A percentile compares a stretch with the other conserved stretches of the same genome.
phyloP scores from a whole-genome alignment of 2,797 vertebrate species.

The Percopsis omiscomaycus region DNA sequence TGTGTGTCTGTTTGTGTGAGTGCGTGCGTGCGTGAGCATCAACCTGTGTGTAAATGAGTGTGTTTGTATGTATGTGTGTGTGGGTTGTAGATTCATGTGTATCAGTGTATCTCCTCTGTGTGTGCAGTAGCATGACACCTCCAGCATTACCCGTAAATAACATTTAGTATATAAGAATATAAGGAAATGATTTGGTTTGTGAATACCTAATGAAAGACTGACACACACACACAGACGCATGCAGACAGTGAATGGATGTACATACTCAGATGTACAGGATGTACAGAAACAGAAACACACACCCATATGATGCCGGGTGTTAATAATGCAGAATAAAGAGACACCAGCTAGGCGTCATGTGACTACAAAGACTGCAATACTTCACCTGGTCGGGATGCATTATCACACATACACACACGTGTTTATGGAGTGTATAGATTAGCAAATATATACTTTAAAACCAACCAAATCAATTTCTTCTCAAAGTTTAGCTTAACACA shows the following conservation, averaged over 20 bases:
- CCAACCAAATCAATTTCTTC: constrained; percentile 7
- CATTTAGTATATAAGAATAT: too few relatives aligned
- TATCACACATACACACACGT: not conserved
- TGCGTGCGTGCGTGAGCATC: not conserved
- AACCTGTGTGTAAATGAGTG: not conserved
- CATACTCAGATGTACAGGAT: too few relatives aligned
- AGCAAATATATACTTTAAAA: too few relatives aligned
- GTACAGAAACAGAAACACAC: not conserved
- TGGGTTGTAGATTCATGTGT: not conserved
- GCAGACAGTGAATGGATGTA: too few relatives aligned
- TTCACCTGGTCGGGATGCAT: too few relatives aligned
- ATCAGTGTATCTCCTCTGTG: not conserved
- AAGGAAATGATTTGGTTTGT: too few relatives aligned
- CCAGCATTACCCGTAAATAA: too few relatives aligned
- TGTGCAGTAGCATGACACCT: not conserved
- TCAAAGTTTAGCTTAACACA: not conserved
- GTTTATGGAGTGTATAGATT: too few relatives aligned
- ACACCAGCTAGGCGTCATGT: too few relatives aligned
- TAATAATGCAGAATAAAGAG: not conserved
- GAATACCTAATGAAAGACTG: not conserved
- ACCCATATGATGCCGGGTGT: not conserved
- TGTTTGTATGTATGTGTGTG: constrained; percentile 2
- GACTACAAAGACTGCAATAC: too few relatives aligned
- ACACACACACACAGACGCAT: not conserved
- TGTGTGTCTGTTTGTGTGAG: not conserved